Evolutionary conservation across 2,888 invertebrate species (phyloP), one percentile per base, ranked within the genome.

Genomic region (Hydraecia micacea): DNA sequence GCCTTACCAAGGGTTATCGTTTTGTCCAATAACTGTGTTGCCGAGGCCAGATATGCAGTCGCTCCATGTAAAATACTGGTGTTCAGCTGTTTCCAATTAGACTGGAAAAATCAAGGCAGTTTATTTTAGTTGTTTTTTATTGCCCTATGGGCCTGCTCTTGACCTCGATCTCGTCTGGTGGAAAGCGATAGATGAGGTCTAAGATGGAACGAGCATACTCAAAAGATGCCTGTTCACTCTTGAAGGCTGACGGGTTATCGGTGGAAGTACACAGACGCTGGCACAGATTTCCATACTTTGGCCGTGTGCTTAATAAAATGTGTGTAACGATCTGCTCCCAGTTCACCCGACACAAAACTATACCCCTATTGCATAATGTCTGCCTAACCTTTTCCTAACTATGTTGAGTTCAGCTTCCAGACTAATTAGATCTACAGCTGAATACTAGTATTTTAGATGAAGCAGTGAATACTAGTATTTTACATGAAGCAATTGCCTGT

Each of bases 281-380:
- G 13, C 15, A 39, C 15, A 39, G 65, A 15, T n/a, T 66, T n/a
- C 4, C 15, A 28, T 21, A 21, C 18, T 28, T 11, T 28, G n/a
- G 0, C n/a, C 39, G 18, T 42, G 18, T 28, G 67, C 9, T 28
- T n/a, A 42, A 67, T 42, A n/a, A 28, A 67, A 28, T 28, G 39
- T 28, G 18, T 67, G 11, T 1, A n/a, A 42, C 25, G 11, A 32
- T 9, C 11, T 15, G 42, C 25, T 63, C n/a, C 0, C 60, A n/a
- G n/a, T 72, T 5, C 55, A 6, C 32, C 13, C 6, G 28, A 13
- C 18, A 69, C 4, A 60, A 8, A 46, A 15, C 46, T 28, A 46
- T 28, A 7, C 42, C 6, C 36, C 21, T 49, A 15, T 65, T 63
- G 60, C 67, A 28, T 62, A 74, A 84, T 74, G 62, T 2, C 28